Evolutionary conservation across 1,140 invertebrate genomes (phyloP), one percentile per base, ranked within the genome.

Genomic region (Eurosta solidaginis): DNA sequence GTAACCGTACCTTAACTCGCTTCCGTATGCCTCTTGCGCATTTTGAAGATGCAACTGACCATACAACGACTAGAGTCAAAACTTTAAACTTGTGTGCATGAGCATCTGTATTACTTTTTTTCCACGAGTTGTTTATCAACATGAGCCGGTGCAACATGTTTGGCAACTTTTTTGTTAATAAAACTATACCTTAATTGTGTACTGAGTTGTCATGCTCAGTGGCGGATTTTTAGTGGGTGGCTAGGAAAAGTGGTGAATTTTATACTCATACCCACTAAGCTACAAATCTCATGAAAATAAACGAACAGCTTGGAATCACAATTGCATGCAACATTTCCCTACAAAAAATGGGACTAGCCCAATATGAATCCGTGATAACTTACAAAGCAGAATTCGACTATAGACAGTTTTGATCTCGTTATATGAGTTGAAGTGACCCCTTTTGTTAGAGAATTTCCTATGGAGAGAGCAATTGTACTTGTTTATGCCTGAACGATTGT

Each of bases 141-240:
- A 6, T 22, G n/a, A 68, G 59, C 59, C 40, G 33, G 59, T 68
- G 59, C 59, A 68, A 68, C 59, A 68, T 68, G 59, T 68, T 68
- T 68, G 29, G 59, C 59, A 68, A 68, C 59, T 68, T 68, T 68
- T 68, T 29, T 36, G 33, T n/a, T 10, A 22, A 17, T 17, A 59
- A 6, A 17, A 14, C 20, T 68, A 10, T 20, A 42, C 36, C 25
- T 7, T 5, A 25, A 5, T 54, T 7, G 22, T 54, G 50, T 12
- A 29, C 27, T 20, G 50, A 20, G 50, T 25, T 20, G 27, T 10
- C 10, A 3, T 3, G 14, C 7, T 49, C 27, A 63, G 29, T 33
- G 22, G 54, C 29, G 54, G 54, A 63, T 63, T 63, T 54, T 27
- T 20, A 54, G 2, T 52, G 9, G 50, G 20, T 12, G 20, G 22